Evolutionary conservation across 2,888 invertebrate genomes (phyloP).

Genomic region (Mantis religiosa): DNA sequence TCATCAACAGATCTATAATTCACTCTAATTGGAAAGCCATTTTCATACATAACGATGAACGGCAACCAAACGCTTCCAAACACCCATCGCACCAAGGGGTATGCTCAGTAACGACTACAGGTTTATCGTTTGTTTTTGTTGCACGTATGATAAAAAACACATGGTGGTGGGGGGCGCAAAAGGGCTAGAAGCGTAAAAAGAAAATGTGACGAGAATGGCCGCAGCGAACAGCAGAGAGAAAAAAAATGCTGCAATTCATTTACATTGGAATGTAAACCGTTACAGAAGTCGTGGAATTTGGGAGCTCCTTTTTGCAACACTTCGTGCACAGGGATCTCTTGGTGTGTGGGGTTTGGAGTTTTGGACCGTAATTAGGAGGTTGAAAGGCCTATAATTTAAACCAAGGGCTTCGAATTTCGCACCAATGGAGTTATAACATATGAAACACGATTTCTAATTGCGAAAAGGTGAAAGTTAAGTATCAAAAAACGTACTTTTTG

Average conservation of each 20-base stretch:
- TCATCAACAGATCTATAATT: slow-evolving; percentile 6
- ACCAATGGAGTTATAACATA: too few species aligned
- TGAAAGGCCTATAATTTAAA: too few species aligned
- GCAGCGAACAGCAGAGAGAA: neutral
- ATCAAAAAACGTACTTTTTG: too few species aligned
- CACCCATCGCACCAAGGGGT: neutral
- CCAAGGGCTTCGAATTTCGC: too few species aligned
- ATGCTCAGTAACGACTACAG: neutral
- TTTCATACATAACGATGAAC: neutral
- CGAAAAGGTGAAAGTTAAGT: too few species aligned
- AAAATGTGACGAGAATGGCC: neutral
- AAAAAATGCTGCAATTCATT: neutral
- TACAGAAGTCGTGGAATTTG: neutral
- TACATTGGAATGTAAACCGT: slow-evolving; percentile 5
- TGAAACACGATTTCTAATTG: too few species aligned
- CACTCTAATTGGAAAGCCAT: slow-evolving; percentile 7
- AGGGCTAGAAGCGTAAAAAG: neutral
- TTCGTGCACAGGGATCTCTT: too few species aligned
- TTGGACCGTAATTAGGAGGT: too few species aligned
- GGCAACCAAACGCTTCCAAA: neutral
- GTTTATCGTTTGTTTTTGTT: neutral
- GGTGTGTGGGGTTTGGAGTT: too few species aligned
- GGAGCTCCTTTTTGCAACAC: neutral
- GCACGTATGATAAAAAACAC: neutral
- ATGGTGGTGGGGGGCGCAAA: too few species aligned